A percentile compares a stretch with the other conserved stretches of the same genome.
phyloP scores from a whole-genome alignment of 2,113 vertebrate genomes.

The Scomber japonicus region DNA sequence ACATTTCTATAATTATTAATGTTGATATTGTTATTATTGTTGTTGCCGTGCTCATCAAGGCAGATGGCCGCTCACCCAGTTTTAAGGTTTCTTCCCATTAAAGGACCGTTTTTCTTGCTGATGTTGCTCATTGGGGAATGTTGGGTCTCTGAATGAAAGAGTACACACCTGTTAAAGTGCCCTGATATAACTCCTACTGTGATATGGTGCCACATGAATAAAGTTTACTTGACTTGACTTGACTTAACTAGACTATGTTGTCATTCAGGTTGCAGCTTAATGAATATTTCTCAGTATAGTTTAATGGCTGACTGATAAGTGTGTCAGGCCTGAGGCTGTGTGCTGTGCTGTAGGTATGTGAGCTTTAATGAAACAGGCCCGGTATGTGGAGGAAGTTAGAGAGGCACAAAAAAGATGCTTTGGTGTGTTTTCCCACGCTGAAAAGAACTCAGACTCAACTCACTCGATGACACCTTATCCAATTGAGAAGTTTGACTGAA shows the following conservation, averaged over 20 bases:
- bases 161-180: no score
- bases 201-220: no score
- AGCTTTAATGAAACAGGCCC: constrained; percentile 27
- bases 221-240: no score
- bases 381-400: constrained; percentile 63
- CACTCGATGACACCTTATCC: background rate
- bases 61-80: no score
- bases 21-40: no score
- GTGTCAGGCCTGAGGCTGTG: constrained; percentile 31
- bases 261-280: background rate
- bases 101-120: no score
- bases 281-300: constrained; percentile 18
- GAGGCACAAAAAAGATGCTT: constrained; percentile 42
- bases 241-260: background rate
- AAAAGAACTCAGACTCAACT: constrained; percentile 21
- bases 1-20: no score
- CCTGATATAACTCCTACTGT: no score
- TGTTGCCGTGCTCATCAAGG: no score
- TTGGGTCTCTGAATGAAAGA: no score
- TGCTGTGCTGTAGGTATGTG: constrained; percentile 46
- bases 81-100: no score
- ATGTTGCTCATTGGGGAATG: no score
- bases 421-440: constrained; percentile 64
- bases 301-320: constrained; percentile 34
- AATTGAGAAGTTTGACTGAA: constrained; percentile 17